Percentiles rank a stretch among this genome's conserved stretches.
These are phyloP conservation scores for Perizoma affinitatum DNA, from an alignment of 2,888 invertebrate genomes.

Conservation along the genomic window DNA sequence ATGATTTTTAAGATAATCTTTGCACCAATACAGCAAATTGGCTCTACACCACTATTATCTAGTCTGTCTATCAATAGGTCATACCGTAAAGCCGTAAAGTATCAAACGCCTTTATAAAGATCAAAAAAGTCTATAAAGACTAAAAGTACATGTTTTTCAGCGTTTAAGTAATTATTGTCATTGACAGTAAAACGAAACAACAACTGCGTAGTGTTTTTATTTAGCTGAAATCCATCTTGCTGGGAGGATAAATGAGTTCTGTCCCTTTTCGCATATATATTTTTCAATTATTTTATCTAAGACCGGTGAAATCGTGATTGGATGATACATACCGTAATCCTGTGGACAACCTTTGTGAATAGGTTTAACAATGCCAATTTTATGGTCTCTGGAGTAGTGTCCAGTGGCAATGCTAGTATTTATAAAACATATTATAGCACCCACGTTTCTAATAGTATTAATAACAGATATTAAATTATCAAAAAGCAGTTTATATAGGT, in stretches of 20 bases:
- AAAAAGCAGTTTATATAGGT: background rate
- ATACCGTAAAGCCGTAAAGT: slow-evolving; percentile 12
- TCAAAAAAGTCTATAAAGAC: no score
- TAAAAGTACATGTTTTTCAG: slow-evolving; percentile 1
- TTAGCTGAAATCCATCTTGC: slow-evolving; percentile 2
- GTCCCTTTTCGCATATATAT: slow-evolving; percentile 2
- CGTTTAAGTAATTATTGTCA: slow-evolving; percentile 1
- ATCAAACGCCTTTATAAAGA: slow-evolving; percentile 14
- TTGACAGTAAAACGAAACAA: slow-evolving; percentile 11
- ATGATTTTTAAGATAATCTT: slow-evolving; percentile 3
- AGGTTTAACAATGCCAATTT: slow-evolving; percentile 13
- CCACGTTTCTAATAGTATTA: background rate
- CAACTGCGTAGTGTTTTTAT: slow-evolving; percentile 10
- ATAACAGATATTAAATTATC: background rate
- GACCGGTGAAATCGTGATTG: slow-evolving; percentile 10
- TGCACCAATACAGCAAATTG: slow-evolving; percentile 3
- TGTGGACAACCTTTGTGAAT: slow-evolving; percentile 7
- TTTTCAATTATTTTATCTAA: slow-evolving; percentile 17
- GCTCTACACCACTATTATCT: background rate
- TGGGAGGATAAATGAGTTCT: slow-evolving; percentile 7
- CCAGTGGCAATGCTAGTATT: slow-evolving; percentile 11
- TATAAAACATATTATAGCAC: slow-evolving; percentile 2
- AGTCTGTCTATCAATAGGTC: background rate
- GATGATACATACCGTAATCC: slow-evolving; percentile 9
- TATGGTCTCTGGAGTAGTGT: slow-evolving; percentile 5